Base-by-base conservation (phyloP, 2,888 invertebrate species). In the Rosalia funebris region DNA sequence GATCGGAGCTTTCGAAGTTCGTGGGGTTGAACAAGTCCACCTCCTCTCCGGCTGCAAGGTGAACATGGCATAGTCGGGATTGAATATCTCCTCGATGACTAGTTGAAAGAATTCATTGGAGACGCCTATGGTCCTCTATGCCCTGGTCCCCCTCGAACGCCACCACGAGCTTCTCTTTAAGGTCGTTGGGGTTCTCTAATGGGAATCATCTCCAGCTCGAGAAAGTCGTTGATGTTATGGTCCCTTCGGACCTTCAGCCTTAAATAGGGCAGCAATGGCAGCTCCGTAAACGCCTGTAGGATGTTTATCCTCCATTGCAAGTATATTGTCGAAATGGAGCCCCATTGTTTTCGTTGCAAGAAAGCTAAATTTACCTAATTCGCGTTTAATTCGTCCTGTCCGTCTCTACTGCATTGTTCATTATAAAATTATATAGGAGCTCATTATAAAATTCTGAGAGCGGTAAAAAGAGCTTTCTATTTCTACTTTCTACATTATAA, bases 31-130 rank as follows among this genome's bases (percentile, higher is more conserved):
- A 97, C 90, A 90, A 90, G 31, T 89, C 87, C 56, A 87, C 89
- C 85, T 85, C n/a, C 87, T 86, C 69, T 90, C 89, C 0, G 83
- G 83, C 70, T 91, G 89, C 17, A 68, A 61, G 1, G 89, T 89
- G 78, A 91, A 92, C 92, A 91, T 91, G 81, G 96, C 96, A 79
- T 94, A 96, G 83, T 97, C 96, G 0, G 96, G 94, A 84, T 97
- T 96, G 79, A 97, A 96, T 70, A 97, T 92, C 82, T 96, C 94
- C 75, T 94, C 93, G 1, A 96, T 92, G 41, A 96, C 91, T 36
- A 97, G 85, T 79, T 97, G 97, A 81, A 97, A 97, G 84, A 97
- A 97, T 84, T 97, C 97, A 82, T 97, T 97, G 59, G 95, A 95
- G 32, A 97, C 94, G 2, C 97, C 97, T n/a, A 1, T 97, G 97